phyloP scores from a whole-genome alignment of 2,888 invertebrate genomes.

The Neoitamus cyanurus region DNA sequence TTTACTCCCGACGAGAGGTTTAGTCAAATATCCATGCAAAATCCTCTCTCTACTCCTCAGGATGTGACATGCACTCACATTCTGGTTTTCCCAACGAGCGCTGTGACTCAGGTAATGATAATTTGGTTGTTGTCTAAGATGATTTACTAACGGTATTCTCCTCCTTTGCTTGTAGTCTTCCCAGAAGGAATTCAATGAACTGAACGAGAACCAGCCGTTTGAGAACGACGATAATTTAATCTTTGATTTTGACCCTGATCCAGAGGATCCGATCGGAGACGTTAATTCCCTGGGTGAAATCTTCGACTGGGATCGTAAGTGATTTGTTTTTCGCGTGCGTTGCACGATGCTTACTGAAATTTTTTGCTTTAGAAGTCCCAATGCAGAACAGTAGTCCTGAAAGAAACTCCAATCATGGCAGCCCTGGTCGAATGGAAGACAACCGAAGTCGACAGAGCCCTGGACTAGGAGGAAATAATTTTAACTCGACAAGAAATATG shows the following conservation, averaged over 20 bases:
- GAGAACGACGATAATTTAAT: constrained; percentile 77
- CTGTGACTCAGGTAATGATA: constrained; percentile 84
- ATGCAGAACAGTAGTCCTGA: constrained; percentile 71
- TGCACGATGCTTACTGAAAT: background rate
- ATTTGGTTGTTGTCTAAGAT: background rate
- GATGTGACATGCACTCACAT: constrained; percentile 98
- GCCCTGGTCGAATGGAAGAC: constrained; percentile 68
- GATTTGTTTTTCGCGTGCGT: background rate
- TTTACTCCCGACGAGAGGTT: constrained; percentile 96
- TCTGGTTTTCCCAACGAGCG: constrained; percentile 97
- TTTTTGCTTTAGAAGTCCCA: constrained; percentile 51
- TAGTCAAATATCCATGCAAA: constrained; percentile 87
- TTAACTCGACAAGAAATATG: constrained; percentile 63
- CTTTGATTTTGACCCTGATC: constrained; percentile 72
- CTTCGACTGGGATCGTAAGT: constrained; percentile 72
- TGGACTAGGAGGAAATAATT: constrained; percentile 68
- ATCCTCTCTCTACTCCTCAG: constrained; percentile 92
- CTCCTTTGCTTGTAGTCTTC: constrained; percentile 69
- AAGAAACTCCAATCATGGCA: constrained; percentile 69
- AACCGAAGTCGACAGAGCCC: constrained; percentile 67
- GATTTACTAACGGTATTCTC: background rate
- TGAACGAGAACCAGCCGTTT: constrained; percentile 64
- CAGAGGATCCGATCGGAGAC: constrained; percentile 64
- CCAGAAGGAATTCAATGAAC: constrained; percentile 78
- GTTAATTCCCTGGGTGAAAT: constrained; percentile 80